Evolutionary conservation across 2,113 vertebrate genomes (phyloP), one percentile per base, ranked within the genome.

Genomic region (Toxotes jaculatrix): DNA sequence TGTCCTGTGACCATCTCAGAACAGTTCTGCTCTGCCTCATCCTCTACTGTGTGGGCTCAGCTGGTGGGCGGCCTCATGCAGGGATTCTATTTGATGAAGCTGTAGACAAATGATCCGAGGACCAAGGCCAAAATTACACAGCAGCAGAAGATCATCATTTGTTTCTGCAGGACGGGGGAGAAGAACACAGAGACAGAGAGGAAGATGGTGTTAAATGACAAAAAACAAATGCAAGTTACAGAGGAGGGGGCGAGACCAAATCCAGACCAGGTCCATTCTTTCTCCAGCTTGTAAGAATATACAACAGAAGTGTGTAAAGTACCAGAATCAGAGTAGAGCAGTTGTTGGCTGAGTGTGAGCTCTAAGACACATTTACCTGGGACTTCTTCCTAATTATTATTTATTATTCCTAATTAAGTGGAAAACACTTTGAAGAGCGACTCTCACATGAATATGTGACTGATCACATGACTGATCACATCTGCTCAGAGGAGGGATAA

Each of bases 101-200:
- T 96, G 91, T 96, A 96, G 63, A 99, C 73, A 77, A 96, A 97
- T 21, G 96, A 92, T 1, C 96, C 97, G 36, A 97, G 69, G 94
- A 99, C 85, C 88, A 98, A 70, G 36, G 57, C 88, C 31, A 99
- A 93, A 85, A 99, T 95, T 68, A 96, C 87, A 80, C 96, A 98
- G 94, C 97, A 98, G 72, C 98, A 77, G 95, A 97, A 95, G 93
- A 99, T 98, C 97, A 99, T 95, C 93, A 99, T 97, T 96, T 99
- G 98, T 96, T 99, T 99, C 98, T 99, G 93, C 80, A 94, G 65
- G 80, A 63, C 21, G 32, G 34, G 34, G 51, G 7, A 31, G 36
- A 57, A 56, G 16, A 17, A 40, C 1, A 36, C 19, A 74, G n/a
- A 77, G 7, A 69, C 0, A 76, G 4, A 79, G 23, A 74, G 7